Percentiles rank a stretch among this genome's conserved stretches.
Evolutionary conservation across 2,888 invertebrate species (phyloP).

Genomic region (Hydropsyche betteni): DNA sequence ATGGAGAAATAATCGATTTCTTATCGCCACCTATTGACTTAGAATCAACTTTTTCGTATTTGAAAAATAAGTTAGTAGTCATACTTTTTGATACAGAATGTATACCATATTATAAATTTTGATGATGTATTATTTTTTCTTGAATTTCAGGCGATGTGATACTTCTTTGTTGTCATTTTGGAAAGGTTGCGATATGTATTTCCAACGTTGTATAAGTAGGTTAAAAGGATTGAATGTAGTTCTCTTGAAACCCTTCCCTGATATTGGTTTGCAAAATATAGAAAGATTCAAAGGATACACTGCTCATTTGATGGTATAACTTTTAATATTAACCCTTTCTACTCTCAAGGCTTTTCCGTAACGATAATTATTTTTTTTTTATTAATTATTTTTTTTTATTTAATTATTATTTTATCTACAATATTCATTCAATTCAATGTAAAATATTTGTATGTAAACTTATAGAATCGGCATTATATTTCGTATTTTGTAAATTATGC

Average conservation of each 20-base stretch:
- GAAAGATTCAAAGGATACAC: conserved; percentile 89
- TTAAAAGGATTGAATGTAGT: conserved; percentile 71
- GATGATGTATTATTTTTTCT: neutral
- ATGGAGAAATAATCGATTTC: conserved; percentile 69
- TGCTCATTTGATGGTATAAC: conserved; percentile 74
- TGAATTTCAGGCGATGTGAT: conserved; percentile 61
- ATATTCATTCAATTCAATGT: no score
- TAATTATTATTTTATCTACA: no score
- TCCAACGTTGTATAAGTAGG: conserved; percentile 76
- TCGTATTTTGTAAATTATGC: no score
- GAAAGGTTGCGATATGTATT: conserved; percentile 79
- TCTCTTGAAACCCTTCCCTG: conserved; percentile 75
- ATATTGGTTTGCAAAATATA: conserved; percentile 81
- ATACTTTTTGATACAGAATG: neutral
- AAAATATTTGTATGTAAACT: no score
- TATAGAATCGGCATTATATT: no score
- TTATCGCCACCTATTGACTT: conserved; percentile 77
- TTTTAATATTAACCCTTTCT: neutral
- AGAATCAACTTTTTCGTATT: conserved; percentile 65
- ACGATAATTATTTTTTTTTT: no score
- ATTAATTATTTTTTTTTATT: no score
- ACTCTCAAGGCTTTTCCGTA: no score
- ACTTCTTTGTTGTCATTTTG: conserved; percentile 68
- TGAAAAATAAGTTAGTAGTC: conserved; percentile 62
- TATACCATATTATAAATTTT: conserved; percentile 45